phyloP scores from a whole-genome alignment of 2,888 invertebrate species.

The Dryobota labecula region DNA sequence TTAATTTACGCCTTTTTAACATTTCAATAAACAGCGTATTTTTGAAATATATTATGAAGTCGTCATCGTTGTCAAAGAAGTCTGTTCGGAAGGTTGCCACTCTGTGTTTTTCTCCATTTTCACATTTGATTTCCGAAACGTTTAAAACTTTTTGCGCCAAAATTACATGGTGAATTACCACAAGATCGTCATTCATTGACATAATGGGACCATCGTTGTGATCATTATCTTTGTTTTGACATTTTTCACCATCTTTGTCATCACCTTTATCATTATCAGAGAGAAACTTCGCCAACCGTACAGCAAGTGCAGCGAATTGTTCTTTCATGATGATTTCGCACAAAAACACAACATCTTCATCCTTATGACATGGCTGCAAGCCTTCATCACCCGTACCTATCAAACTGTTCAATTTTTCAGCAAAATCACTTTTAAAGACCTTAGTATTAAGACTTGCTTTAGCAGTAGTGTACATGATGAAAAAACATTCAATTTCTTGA shows the following conservation, averaged over 20 bases:
- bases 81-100: constrained; percentile 30
- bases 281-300: constrained; percentile 31
- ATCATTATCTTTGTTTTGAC: not conserved
- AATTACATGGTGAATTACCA: constrained; percentile 50
- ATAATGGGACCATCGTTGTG: constrained; percentile 9
- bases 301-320: constrained; percentile 42
- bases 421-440: not conserved
- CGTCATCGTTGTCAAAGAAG: constrained; percentile 38
- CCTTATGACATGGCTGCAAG: constrained; percentile 13
- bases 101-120: constrained; percentile 27
- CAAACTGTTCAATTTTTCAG: constrained; percentile 32
- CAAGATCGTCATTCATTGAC: constrained; percentile 45
- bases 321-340: constrained; percentile 38
- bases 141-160: constrained; percentile 43
- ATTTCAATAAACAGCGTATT: constrained; percentile 28
- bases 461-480: constrained; percentile 57
- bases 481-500: constrained; percentile 40
- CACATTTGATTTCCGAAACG: constrained; percentile 29
- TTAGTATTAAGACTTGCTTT: constrained; percentile 28
- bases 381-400: constrained; percentile 42
- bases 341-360: constrained; percentile 35
- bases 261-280: constrained; percentile 4
- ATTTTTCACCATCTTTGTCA: not conserved
- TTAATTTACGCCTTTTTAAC: constrained; percentile 24
- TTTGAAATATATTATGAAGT: constrained; percentile 34